Evolutionary conservation across 2,113 vertebrate genomes (phyloP).

Genomic region (Illadopsis cleaveri): DNA sequence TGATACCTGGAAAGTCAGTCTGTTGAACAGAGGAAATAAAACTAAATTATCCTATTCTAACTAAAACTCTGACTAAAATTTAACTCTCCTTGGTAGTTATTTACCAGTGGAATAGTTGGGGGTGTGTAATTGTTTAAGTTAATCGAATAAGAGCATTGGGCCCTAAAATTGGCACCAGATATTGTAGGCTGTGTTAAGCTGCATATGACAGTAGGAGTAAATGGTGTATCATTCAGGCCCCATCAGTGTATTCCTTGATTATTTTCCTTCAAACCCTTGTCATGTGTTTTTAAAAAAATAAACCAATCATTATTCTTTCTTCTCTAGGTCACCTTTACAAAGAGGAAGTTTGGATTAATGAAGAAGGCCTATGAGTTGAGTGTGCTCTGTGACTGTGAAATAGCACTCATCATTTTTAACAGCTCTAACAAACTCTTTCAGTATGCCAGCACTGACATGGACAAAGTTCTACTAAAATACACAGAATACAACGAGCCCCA

Average conservation of each 20-base stretch:
- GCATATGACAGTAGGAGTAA: background rate
- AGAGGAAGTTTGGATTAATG: constrained; percentile 99
- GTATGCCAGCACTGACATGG: constrained; percentile 99
- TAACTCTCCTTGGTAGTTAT: background rate
- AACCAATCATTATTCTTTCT: constrained; percentile 4
- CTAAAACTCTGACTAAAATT: background rate
- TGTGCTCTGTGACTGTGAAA: constrained; percentile 99
- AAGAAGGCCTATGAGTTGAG: constrained; percentile 99
- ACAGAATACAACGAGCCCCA: constrained; percentile 99
- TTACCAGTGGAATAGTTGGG: background rate
- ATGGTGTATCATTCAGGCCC: background rate
- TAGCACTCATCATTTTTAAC: constrained; percentile 99
- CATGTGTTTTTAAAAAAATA: background rate
- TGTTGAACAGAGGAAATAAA: background rate
- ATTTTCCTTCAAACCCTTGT: background rate
- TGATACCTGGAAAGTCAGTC: background rate
- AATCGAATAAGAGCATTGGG: background rate
- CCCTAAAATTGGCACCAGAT: background rate
- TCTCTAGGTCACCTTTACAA: constrained; percentile 96
- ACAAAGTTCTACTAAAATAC: constrained; percentile 99
- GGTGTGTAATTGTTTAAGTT: background rate
- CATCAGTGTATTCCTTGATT: background rate
- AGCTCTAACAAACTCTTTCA: constrained; percentile 99
- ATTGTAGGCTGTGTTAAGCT: background rate
- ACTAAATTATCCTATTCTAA: background rate